phyloP scores from a whole-genome alignment of 2,888 invertebrate species.

The Noctua fimbriata region DNA sequence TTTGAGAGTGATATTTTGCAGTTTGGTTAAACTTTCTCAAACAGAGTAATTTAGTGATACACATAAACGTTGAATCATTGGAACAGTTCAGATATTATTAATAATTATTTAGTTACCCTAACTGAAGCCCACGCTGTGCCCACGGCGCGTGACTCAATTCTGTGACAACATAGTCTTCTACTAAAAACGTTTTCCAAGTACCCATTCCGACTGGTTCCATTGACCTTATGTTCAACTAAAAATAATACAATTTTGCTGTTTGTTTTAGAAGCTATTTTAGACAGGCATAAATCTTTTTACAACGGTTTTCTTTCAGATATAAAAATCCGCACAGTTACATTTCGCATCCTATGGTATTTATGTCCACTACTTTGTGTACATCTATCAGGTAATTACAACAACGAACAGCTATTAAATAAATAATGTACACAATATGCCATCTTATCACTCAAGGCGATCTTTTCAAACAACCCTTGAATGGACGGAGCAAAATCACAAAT shows the following conservation, averaged over 20 bases:
- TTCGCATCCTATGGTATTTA: not conserved
- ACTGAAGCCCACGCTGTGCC: conserved; percentile 7
- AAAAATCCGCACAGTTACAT: not conserved
- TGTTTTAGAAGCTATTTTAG: not conserved
- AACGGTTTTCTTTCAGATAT: not conserved
- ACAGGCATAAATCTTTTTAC: not conserved
- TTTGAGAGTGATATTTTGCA: not conserved
- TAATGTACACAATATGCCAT: conserved; percentile 3
- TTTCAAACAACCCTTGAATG: not conserved
- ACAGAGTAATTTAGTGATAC: not conserved
- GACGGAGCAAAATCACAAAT: not conserved
- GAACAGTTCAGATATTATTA: not conserved
- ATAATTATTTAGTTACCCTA: conserved; percentile 6
- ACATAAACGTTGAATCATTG: not conserved
- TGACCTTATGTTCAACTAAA: conserved; percentile 21
- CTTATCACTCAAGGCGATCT: not conserved
- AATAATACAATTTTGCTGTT: not conserved
- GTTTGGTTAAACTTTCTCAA: not conserved
- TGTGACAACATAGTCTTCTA: conserved; percentile 12
- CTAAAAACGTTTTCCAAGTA: conserved; percentile 14
- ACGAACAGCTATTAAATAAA: conserved; percentile 22
- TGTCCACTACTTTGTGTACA: not conserved
- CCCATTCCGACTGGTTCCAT: conserved; percentile 6
- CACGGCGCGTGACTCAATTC: conserved; percentile 10
- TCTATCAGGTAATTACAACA: conserved; percentile 2